A percentile compares a stretch with the other conserved stretches of the same genome.
These are phyloP conservation scores for Abscondita cerata DNA, from an alignment of 2,888 invertebrate species.

Conservation along the genomic window DNA sequence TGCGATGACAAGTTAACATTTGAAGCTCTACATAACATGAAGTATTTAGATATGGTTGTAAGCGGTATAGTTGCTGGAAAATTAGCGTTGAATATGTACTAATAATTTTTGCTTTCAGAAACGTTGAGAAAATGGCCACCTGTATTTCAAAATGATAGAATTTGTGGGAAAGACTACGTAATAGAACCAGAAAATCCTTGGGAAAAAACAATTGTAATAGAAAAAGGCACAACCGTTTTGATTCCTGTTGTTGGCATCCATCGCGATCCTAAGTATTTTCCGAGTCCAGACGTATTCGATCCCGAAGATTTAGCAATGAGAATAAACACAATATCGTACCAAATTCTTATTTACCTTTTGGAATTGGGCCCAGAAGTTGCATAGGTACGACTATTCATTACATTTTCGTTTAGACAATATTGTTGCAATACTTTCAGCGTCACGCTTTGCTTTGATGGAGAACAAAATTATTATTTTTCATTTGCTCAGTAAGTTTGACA, in stretches of 20 bases:
- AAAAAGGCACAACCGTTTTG: not conserved
- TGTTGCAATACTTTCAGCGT: conserved; percentile 51
- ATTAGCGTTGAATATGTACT: not conserved
- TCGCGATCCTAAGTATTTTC: not conserved
- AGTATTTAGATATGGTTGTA: conserved; percentile 65
- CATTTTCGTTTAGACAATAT: too few species aligned
- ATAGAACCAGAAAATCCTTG: conserved; percentile 26
- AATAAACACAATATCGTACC: not conserved
- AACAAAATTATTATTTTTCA: not conserved
- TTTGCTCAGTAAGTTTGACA: conserved; percentile 19
- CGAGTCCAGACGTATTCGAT: conserved; percentile 40
- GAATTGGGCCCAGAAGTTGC: not conserved
- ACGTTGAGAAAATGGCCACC: not conserved
- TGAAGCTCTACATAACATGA: conserved; percentile 54
- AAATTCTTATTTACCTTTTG: not conserved
- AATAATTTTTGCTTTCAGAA: not conserved
- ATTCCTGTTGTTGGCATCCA: not conserved
- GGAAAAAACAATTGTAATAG: conserved; percentile 7
- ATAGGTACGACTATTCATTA: not conserved
- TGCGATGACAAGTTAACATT: conserved; percentile 57
- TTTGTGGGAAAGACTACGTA: conserved; percentile 60
- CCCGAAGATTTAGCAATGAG: conserved; percentile 54
- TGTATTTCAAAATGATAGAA: conserved; percentile 52
- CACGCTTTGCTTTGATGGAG: conserved; percentile 15
- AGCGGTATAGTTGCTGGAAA: conserved; percentile 63